Conservation (phyloP, 2,797 vertebrate species). For the Neoniphon sammara region DNA sequence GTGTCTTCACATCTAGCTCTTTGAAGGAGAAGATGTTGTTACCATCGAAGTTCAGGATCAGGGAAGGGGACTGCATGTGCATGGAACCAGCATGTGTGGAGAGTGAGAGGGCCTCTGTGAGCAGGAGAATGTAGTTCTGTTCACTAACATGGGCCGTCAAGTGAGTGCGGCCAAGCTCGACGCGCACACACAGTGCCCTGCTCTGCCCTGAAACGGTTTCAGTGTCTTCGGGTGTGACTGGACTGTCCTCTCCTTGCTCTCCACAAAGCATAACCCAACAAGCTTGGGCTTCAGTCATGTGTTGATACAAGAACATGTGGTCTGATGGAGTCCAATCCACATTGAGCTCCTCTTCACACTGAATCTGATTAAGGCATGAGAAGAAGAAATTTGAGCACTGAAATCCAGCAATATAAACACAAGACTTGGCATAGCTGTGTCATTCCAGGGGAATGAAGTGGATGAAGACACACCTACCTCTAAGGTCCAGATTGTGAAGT, state of each 20-base stretch:
- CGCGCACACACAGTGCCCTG: constrained; percentile 78
- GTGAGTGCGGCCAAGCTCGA: constrained; percentile 86
- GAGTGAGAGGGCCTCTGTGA: constrained; percentile 82
- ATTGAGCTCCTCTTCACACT: constrained; percentile 84
- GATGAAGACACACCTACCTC: constrained; percentile 82
- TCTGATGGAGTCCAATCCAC: constrained; percentile 91
- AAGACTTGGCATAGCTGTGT: not conserved
- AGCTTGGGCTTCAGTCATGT: constrained; percentile 84
- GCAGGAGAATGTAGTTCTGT: constrained; percentile 88
- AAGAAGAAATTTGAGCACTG: not conserved
- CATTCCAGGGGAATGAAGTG: not conserved
- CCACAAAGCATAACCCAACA: constrained; percentile 82
- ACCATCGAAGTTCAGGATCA: constrained; percentile 91
- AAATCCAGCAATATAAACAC: not conserved
- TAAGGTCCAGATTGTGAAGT: constrained; percentile 86
- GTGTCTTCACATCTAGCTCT: constrained; percentile 84
- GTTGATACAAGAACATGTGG: constrained; percentile 97
- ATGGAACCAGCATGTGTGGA: constrained; percentile 80
- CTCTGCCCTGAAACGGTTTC: constrained; percentile 43
- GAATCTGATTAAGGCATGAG: constrained; percentile 68
- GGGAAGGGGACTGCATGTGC: constrained; percentile 83
- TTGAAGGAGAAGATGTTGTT: constrained; percentile 92
- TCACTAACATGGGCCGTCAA: constrained; percentile 88
- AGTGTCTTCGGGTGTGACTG: not conserved
- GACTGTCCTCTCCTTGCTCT: constrained; percentile 26